phyloP scores from a whole-genome alignment of 2,797 vertebrate species.

The Enteromius fasciolatus region DNA sequence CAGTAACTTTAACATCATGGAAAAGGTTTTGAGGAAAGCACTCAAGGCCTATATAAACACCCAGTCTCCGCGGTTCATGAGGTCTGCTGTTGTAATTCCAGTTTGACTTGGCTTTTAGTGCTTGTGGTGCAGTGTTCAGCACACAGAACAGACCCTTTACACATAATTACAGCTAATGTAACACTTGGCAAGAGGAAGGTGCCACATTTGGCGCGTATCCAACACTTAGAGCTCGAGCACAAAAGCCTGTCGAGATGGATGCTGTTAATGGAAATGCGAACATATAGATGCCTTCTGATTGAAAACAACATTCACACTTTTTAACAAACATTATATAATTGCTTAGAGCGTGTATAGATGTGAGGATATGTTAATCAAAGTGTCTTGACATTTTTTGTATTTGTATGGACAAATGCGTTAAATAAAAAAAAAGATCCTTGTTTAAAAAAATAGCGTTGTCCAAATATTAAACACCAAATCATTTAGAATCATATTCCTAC shows the following conservation, averaged over 20 bases:
- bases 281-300: background rate
- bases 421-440: background rate
- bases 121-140: constrained; percentile 44
- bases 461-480: background rate
- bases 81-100: constrained; percentile 51
- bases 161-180: constrained; percentile 64
- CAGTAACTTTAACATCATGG: background rate
- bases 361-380: background rate
- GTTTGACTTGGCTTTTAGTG: constrained; percentile 44
- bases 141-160: constrained; percentile 56
- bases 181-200: constrained; percentile 59
- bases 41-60: constrained; percentile 23
- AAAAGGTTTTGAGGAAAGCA: background rate
- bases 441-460: background rate
- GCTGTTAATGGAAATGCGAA: constrained; percentile 6
- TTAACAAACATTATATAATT: background rate
- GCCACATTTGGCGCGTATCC: constrained; percentile 55
- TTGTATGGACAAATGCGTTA: background rate
- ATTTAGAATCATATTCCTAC: background rate
- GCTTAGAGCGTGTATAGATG: background rate
- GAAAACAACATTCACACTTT: background rate
- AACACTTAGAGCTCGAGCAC: constrained; percentile 42
- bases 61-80: constrained; percentile 1
- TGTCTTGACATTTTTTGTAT: background rate
- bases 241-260: constrained; percentile 10